A percentile compares a stretch with the other conserved stretches of the same genome.
Evolutionary conservation across 2,113 vertebrate species (phyloP).

Genomic region (Cyphomyrus plagiostoma): DNA sequence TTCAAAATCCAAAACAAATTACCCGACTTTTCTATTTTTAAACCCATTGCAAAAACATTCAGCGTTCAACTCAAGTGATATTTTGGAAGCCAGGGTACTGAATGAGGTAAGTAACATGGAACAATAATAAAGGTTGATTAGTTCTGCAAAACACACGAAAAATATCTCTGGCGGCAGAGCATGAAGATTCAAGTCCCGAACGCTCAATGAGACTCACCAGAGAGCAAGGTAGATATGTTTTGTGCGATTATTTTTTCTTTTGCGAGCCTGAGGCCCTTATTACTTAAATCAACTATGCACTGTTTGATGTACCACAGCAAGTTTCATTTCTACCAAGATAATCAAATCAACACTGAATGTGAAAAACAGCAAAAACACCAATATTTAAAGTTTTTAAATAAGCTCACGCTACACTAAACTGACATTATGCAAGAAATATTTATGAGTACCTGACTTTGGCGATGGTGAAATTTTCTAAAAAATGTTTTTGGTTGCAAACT

Average conservation of each 20-base stretch:
- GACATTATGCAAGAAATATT: not conserved
- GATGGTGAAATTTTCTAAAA: not conserved
- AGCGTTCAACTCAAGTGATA: not conserved
- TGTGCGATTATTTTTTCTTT: not conserved
- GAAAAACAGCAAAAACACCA: not conserved
- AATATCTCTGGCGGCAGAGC: not conserved
- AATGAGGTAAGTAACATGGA: not conserved
- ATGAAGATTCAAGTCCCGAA: not conserved
- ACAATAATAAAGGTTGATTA: not conserved
- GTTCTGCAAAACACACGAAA: not conserved
- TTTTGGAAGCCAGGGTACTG: not conserved
- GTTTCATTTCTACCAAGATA: not conserved
- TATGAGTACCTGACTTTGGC: not conserved
- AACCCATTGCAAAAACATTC: not conserved
- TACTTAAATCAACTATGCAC: not conserved
- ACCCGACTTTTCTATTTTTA: not conserved
- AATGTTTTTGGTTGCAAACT: not conserved
- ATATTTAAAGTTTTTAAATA: not conserved
- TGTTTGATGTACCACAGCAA: not conserved
- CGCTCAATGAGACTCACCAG: not conserved
- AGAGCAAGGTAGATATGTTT: not conserved
- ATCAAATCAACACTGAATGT: not conserved
- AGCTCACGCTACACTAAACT: not conserved
- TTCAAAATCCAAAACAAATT: constrained; percentile 6
- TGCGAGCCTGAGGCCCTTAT: not conserved